A percentile compares a stretch with the other conserved stretches of the same genome.
These are phyloP conservation scores for Octopus sinensis DNA, from an alignment of 1,140 invertebrate genomes.

Conservation along the genomic window DNA sequence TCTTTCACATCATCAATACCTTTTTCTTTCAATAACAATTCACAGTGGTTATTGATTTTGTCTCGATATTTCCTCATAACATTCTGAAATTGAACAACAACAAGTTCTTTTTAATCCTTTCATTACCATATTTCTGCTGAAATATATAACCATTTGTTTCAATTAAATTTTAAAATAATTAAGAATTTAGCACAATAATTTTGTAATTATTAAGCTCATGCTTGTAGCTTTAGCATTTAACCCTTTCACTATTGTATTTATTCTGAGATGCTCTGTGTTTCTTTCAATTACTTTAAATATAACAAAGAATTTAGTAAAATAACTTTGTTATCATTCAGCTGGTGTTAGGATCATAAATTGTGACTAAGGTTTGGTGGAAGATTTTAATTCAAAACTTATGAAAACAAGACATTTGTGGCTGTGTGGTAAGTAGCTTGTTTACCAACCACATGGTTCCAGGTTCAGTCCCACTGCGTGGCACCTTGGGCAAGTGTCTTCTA, in stretches of 20 bases:
- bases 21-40: conserved; percentile 23
- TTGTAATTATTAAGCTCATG: neutral
- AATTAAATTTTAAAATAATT: neutral
- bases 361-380: too few species aligned
- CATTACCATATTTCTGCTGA: neutral
- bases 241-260: neutral
- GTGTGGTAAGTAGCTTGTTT: too few species aligned
- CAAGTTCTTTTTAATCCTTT: neutral
- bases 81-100: conserved; percentile 24
- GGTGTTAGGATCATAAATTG: too few species aligned
- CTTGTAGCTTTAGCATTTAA: neutral
- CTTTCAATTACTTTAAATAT: too few species aligned
- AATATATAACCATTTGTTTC: neutral
- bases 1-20: neutral
- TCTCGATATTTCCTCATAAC: conserved; percentile 28
- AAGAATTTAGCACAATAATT: neutral
- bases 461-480: too few species aligned
- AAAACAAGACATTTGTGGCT: too few species aligned
- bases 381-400: too few species aligned
- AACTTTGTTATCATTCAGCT: too few species aligned
- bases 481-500: too few species aligned
- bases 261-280: neutral
- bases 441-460: too few species aligned
- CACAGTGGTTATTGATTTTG: conserved; percentile 26
- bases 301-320: too few species aligned